Conservation (phyloP, 2,113 vertebrate genomes). For the Hypomesus transpacificus region DNA sequence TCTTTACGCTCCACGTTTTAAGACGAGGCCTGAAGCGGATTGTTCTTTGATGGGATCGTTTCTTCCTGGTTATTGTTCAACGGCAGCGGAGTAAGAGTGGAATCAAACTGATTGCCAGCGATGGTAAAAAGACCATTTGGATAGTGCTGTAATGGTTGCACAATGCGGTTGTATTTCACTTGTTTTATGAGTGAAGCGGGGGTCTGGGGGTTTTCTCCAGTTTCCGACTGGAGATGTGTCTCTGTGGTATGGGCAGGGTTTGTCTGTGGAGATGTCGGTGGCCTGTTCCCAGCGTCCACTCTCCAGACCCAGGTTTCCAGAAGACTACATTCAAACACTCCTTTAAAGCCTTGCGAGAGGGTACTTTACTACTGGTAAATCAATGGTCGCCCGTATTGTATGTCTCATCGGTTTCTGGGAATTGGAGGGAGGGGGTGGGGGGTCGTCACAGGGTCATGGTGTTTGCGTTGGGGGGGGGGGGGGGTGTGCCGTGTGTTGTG, state of each 20-base stretch:
- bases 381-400: too few relatives aligned
- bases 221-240: constrained; percentile 22
- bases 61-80: constrained; percentile 37
- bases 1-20: constrained; percentile 16
- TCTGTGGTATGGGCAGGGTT: neutral
- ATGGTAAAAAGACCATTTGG: constrained; percentile 37
- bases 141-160: constrained; percentile 53
- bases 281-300: too few relatives aligned
- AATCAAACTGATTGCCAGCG: constrained; percentile 43
- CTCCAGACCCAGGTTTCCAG: too few relatives aligned
- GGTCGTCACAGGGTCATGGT: too few relatives aligned
- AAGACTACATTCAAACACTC: too few relatives aligned
- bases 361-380: too few relatives aligned
- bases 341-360: too few relatives aligned
- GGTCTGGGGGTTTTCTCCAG: constrained; percentile 21
- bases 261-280: neutral
- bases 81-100: constrained; percentile 22
- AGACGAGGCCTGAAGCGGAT: constrained; percentile 34
- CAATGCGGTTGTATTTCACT: constrained; percentile 60
- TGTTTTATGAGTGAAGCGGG: constrained; percentile 50
- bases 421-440: too few relatives aligned
- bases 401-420: too few relatives aligned
- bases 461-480: too few relatives aligned
- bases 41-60: constrained; percentile 36
- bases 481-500: too few relatives aligned